These are phyloP conservation scores for Cygnus olor DNA, from an alignment of 2,797 vertebrate species.

Conservation along the genomic window DNA sequence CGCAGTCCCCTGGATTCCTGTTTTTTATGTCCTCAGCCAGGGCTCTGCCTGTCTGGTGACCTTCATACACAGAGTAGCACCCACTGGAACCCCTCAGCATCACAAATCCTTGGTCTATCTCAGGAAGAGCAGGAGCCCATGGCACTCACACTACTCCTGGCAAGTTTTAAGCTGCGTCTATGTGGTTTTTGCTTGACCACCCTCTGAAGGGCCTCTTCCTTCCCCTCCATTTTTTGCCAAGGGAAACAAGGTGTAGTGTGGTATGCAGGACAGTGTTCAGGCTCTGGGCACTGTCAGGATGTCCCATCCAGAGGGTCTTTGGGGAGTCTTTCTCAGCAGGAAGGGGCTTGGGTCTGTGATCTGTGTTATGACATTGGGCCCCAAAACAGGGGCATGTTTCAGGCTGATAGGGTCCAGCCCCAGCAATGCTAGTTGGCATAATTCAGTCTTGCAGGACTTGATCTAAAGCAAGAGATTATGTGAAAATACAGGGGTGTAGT, in stretches of 20 bases:
- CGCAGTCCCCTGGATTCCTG: not conserved
- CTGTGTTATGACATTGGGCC: fast-evolving
- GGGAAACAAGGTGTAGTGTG: not conserved
- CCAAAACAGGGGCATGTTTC: not conserved
- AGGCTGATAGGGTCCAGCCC: not conserved
- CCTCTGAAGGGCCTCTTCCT: not conserved
- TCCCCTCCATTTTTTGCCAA: not conserved
- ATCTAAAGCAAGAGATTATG: not conserved
- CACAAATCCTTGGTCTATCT: not conserved
- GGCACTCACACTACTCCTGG: not conserved
- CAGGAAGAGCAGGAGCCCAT: not conserved
- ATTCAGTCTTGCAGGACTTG: not conserved
- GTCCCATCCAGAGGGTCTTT: not conserved
- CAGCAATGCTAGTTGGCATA: not conserved
- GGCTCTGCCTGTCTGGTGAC: not conserved
- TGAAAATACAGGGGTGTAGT: not conserved
- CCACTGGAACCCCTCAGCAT: not conserved
- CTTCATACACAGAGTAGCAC: not conserved
- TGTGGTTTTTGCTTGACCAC: not conserved
- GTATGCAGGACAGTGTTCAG: not conserved
- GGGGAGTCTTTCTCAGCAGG: no score
- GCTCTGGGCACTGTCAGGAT: not conserved
- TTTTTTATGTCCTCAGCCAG: not conserved
- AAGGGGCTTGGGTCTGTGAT: not conserved
- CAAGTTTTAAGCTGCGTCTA: not conserved